Conservation (phyloP, 2,888 invertebrate genomes). For the Patella caerulea region DNA sequence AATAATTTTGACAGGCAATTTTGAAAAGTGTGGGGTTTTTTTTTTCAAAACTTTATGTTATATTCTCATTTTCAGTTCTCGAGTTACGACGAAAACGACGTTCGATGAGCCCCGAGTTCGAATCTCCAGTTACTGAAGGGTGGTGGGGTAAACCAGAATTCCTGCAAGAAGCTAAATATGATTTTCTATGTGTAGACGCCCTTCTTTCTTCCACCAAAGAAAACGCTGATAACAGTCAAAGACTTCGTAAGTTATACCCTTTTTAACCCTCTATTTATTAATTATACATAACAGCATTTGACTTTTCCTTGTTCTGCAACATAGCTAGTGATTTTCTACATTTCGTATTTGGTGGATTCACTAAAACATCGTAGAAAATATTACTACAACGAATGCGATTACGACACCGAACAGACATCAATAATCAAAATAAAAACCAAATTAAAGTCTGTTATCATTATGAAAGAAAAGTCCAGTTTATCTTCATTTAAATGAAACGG, state of each 20-base stretch:
- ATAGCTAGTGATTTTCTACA: too few relatives aligned
- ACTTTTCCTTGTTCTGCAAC: too few relatives aligned
- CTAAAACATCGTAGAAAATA: too few relatives aligned
- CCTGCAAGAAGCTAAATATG: constrained; percentile 62
- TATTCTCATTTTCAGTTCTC: constrained; percentile 27
- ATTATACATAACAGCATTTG: background rate
- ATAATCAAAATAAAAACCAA: too few relatives aligned
- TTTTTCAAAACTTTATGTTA: background rate
- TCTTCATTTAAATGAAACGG: too few relatives aligned
- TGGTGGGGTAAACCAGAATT: constrained; percentile 63
- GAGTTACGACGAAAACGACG: constrained; percentile 33
- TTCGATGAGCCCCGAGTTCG: constrained; percentile 25
- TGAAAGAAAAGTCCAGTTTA: too few relatives aligned
- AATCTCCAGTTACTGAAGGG: constrained; percentile 56
- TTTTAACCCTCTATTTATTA: background rate
- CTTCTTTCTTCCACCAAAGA: constrained; percentile 53
- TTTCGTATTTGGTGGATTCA: too few relatives aligned
- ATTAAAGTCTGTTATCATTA: too few relatives aligned
- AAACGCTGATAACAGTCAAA: constrained; percentile 34
- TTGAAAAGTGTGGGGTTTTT: background rate
- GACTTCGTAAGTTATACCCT: constrained; percentile 47
- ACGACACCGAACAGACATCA: too few relatives aligned
- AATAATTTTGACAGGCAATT: background rate
- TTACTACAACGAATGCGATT: too few relatives aligned
- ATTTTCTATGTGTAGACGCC: constrained; percentile 62